Evolutionary conservation across 2,888 invertebrate species (phyloP).

Genomic region (Cephus spinipes): DNA sequence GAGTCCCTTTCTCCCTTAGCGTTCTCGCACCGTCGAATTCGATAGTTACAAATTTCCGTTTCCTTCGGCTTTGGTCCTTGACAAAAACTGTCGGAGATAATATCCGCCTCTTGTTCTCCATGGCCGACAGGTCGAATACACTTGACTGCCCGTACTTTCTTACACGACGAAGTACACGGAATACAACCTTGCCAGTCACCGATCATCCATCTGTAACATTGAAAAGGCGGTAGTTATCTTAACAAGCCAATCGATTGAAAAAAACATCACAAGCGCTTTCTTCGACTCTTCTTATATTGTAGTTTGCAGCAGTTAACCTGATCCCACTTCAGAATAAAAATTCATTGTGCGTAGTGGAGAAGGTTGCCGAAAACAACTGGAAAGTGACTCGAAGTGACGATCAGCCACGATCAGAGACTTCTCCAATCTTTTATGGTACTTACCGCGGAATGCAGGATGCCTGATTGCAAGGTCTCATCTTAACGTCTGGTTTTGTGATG

Average conservation of each 20-base stretch:
- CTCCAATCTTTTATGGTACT: too few relatives aligned
- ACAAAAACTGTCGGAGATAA: conserved; percentile 54
- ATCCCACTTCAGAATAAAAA: too few relatives aligned
- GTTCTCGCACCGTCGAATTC: conserved; percentile 30
- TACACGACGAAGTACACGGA: conserved; percentile 48
- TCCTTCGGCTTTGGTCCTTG: conserved; percentile 55
- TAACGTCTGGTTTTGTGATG: conserved; percentile 55
- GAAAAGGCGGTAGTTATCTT: background rate
- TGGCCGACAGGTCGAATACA: conserved; percentile 58
- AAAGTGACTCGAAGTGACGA: too few relatives aligned
- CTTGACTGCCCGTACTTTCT: conserved; percentile 50
- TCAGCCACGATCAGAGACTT: too few relatives aligned
- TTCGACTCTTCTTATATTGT: too few relatives aligned
- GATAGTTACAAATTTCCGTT: conserved; percentile 40
- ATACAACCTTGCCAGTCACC: conserved; percentile 60
- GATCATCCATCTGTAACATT: conserved; percentile 56
- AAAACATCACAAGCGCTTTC: too few relatives aligned
- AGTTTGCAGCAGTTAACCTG: too few relatives aligned
- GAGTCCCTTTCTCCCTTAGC: background rate
- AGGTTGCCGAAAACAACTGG: too few relatives aligned
- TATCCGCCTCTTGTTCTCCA: conserved; percentile 57
- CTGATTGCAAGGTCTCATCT: conserved; percentile 66
- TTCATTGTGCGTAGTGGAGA: too few relatives aligned
- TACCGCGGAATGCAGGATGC: conserved; percentile 64
- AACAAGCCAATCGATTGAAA: too few relatives aligned